A percentile compares a stretch with the other conserved stretches of the same genome.
These are phyloP conservation scores for Papilio elwesi DNA, from an alignment of 2,888 invertebrate genomes.

Conservation along the genomic window DNA sequence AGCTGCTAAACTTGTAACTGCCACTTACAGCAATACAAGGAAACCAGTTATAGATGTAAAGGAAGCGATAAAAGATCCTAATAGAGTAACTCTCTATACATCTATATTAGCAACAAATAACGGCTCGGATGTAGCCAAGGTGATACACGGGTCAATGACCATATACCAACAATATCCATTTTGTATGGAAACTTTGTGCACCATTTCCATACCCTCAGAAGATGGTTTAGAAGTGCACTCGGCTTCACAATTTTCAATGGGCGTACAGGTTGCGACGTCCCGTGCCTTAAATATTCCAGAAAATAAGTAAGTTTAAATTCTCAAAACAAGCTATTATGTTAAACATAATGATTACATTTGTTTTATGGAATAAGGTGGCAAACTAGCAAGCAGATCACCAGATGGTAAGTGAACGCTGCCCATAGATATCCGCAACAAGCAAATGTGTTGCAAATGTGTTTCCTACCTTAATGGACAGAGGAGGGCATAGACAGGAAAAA, in stretches of 20 bases:
- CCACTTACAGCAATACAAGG: conserved; percentile 73
- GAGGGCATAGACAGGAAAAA: too few relatives aligned
- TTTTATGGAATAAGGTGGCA: too few relatives aligned
- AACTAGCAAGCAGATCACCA: too few relatives aligned
- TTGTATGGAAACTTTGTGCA: conserved; percentile 86
- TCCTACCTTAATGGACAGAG: too few relatives aligned
- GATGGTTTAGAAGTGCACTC: conserved; percentile 86
- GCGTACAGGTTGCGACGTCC: conserved; percentile 77
- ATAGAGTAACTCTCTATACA: conserved; percentile 47
- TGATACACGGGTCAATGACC: conserved; percentile 55
- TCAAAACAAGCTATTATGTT: neutral
- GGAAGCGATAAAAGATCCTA: conserved; percentile 52
- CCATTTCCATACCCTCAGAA: conserved; percentile 85
- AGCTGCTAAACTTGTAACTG: conserved; percentile 81
- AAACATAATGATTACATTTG: too few relatives aligned
- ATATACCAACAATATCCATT: conserved; percentile 86
- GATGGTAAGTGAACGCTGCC: too few relatives aligned
- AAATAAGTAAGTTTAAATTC: conserved; percentile 68
- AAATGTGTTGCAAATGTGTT: too few relatives aligned
- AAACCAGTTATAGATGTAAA: conserved; percentile 58
- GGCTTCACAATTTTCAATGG: conserved; percentile 83
- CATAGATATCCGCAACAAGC: too few relatives aligned
- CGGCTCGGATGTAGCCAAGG: conserved; percentile 54
- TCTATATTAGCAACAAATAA: conserved; percentile 49
- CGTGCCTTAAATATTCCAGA: conserved; percentile 77